Evolutionary conservation across 2,113 vertebrate genomes (phyloP).

Genomic region (Embiotoca jacksoni): DNA sequence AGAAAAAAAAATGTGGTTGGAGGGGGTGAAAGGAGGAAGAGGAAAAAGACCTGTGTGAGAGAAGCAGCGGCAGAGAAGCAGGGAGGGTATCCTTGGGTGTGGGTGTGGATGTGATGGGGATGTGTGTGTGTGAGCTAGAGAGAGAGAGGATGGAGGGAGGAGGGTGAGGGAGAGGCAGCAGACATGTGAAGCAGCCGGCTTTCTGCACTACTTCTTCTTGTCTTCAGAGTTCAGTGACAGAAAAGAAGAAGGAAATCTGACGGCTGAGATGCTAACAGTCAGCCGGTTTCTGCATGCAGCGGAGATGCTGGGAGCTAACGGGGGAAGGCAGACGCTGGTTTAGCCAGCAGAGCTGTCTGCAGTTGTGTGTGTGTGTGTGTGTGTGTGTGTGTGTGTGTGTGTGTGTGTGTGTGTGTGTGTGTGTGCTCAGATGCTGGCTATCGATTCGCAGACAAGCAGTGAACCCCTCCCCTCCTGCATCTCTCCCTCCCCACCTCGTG

Average conservation of each 20-base stretch:
- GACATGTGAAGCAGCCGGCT: conserved; percentile 52
- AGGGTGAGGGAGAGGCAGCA: conserved; percentile 48
- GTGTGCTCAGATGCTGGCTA: conserved; percentile 70
- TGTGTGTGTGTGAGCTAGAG: conserved; percentile 61
- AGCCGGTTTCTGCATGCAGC: conserved; percentile 28
- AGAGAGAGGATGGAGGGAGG: conserved; percentile 34
- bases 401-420: conserved; percentile 44
- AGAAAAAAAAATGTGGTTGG: conserved; percentile 27
- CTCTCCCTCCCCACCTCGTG: conserved; percentile 48
- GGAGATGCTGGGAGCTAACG: conserved; percentile 39
- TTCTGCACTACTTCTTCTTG: conserved; percentile 43
- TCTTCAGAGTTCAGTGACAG: conserved; percentile 27
- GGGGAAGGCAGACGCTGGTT: conserved; percentile 33
- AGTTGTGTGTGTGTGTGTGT: conserved; percentile 29
- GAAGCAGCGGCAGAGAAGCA: conserved; percentile 35
- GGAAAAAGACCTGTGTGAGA: conserved; percentile 22
- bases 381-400: conserved; percentile 17
- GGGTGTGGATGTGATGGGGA: conserved; percentile 70
- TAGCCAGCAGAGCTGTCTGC: conserved; percentile 53
- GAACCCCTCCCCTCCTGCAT: conserved; percentile 57
- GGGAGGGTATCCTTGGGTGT: conserved; percentile 76
- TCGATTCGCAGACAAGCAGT: conserved; percentile 70
- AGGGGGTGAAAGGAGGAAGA: conserved; percentile 18
- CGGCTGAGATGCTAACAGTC: conserved; percentile 14
- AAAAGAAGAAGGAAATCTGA: background rate